A percentile compares a stretch with the other conserved stretches of the same genome.
phyloP scores from a whole-genome alignment of 2,888 invertebrate genomes.

The Drosophila gaucha region DNA sequence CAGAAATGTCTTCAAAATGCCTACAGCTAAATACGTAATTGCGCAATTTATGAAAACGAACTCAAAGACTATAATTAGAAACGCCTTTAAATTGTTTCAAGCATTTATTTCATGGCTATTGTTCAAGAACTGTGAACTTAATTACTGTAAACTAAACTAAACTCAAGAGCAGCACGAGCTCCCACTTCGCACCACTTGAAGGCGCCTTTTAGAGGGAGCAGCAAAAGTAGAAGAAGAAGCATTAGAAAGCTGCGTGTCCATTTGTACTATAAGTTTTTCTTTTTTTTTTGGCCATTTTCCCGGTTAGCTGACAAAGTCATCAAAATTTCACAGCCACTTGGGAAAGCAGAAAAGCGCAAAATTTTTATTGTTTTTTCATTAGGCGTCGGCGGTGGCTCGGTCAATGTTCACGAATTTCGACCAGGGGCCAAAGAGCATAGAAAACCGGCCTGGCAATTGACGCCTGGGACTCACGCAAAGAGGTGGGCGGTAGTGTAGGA shows the following conservation, averaged over 20 bases:
- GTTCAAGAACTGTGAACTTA: constrained; percentile 48
- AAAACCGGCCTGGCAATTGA: constrained; percentile 41
- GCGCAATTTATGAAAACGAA: constrained; percentile 37
- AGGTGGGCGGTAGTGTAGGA: not conserved
- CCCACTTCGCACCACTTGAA: constrained; percentile 19
- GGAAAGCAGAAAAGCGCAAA: constrained; percentile 77
- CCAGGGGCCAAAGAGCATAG: constrained; percentile 27
- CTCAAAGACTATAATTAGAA: constrained; percentile 21
- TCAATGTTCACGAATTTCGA: constrained; percentile 41
- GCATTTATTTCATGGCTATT: constrained; percentile 34
- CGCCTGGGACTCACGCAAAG: constrained; percentile 44
- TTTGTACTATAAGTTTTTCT: constrained; percentile 49
- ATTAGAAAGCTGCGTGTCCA: constrained; percentile 46
- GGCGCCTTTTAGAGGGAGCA: constrained; percentile 13
- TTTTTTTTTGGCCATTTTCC: constrained; percentile 43
- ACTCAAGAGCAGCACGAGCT: constrained; percentile 24
- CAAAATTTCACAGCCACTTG: constrained; percentile 79
- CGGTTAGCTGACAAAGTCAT: constrained; percentile 70
- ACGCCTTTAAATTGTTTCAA: constrained; percentile 24
- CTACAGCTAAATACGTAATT: constrained; percentile 30
- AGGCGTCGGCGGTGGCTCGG: constrained; percentile 44
- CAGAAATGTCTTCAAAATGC: constrained; percentile 7
- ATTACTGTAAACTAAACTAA: constrained; percentile 54
- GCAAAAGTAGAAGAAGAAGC: not conserved
- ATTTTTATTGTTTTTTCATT: constrained; percentile 79